Evolutionary conservation across 2,888 invertebrate species (phyloP).

Genomic region (Dione vanillae): DNA sequence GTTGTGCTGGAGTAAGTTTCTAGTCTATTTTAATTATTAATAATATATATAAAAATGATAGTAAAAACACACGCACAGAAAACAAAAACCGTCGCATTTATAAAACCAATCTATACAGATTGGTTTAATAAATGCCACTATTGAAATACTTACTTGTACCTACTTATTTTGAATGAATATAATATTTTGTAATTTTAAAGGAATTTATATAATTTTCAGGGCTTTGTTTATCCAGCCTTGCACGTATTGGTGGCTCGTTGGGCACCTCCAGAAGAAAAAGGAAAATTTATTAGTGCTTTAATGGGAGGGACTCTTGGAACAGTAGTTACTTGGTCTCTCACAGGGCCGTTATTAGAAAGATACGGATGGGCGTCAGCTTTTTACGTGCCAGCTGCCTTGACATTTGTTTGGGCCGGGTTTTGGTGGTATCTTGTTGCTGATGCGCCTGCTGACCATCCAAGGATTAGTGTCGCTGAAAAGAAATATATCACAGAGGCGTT

Average conservation of each 20-base stretch:
- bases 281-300: conserved; percentile 88
- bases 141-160: neutral
- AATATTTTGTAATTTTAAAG: neutral
- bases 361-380: conserved; percentile 88
- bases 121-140: neutral
- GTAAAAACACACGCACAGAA: no score
- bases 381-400: conserved; percentile 85
- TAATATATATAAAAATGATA: neutral
- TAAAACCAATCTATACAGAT: neutral
- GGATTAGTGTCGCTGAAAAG: conserved; percentile 85
- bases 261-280: conserved; percentile 90
- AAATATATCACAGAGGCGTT: conserved; percentile 86
- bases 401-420: conserved; percentile 80
- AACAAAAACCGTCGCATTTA: no score
- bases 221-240: conserved; percentile 86
- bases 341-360: conserved; percentile 85
- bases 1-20: conserved; percentile 84
- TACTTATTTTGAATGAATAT: neutral
- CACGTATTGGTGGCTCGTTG: conserved; percentile 88
- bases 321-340: conserved; percentile 87
- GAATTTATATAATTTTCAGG: conserved; percentile 61
- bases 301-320: conserved; percentile 90
- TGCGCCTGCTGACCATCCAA: conserved; percentile 85
- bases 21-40: conserved; percentile 36
- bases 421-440: conserved; percentile 88